Percentiles rank a stretch among this genome's conserved stretches.
These are phyloP conservation scores for Cylloceria caligata DNA, from an alignment of 2,888 invertebrate species.

Conservation along the genomic window DNA sequence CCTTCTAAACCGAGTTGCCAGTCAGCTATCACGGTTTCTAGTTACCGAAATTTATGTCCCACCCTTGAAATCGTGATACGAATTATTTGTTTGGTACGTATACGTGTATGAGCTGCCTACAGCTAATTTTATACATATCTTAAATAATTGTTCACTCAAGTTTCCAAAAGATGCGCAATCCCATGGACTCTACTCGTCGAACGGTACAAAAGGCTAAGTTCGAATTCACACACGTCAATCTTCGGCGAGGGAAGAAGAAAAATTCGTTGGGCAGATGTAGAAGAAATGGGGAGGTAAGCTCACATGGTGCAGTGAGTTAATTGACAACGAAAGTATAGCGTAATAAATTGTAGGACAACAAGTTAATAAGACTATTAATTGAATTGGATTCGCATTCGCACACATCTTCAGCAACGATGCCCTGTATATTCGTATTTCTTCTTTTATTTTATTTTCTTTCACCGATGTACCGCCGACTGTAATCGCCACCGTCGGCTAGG, in stretches of 20 bases:
- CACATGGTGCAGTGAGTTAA: conserved; percentile 19
- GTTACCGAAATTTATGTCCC: conserved; percentile 58
- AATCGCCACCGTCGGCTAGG: conserved; percentile 48
- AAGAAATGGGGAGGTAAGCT: conserved; percentile 18
- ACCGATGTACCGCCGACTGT: conserved; percentile 29
- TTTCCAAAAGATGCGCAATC: conserved; percentile 36
- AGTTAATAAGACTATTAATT: conserved; percentile 46
- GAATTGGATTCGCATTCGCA: conserved; percentile 44
- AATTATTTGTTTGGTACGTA: conserved; percentile 9
- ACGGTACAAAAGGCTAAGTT: conserved; percentile 49
- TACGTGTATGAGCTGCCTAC: neutral
- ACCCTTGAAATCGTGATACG: neutral
- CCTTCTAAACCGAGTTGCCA: conserved; percentile 45
- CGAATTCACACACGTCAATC: conserved; percentile 19
- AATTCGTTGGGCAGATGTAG: conserved; percentile 1
- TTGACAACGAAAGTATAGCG: conserved; percentile 31
- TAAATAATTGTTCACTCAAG: conserved; percentile 21
- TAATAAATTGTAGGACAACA: conserved; percentile 30
- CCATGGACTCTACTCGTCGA: conserved; percentile 23
- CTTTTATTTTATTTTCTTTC: conserved; percentile 13
- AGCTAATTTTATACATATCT: neutral
- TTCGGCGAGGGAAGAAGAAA: neutral
- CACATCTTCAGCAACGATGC: conserved; percentile 31
- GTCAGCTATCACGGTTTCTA: conserved; percentile 34
- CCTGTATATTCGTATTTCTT: conserved; percentile 27